Base-by-base conservation (phyloP, 2,113 vertebrate genomes). In the Chrysochloris asiatica region DNA sequence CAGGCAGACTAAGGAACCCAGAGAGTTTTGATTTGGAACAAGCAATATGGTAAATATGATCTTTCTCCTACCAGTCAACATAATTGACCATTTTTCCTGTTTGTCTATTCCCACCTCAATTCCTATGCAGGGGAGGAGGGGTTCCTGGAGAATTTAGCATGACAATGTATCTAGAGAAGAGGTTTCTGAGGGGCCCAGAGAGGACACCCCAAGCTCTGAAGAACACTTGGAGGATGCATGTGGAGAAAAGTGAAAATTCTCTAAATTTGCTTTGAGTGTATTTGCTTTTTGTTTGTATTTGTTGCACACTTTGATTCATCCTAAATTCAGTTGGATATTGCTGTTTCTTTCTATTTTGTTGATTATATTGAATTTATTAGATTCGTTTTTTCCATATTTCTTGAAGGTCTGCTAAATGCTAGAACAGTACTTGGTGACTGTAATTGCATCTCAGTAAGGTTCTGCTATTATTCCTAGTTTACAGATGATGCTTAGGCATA, bases 271-370 rank as follows among this genome's bases (percentile, higher is more conserved):
- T n/a, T 63, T 75, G 38, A 78, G 3, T 75, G 48, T 47, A 3
- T 41, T 90, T 84, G 59, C n/a, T 80, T n/a, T n/a, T n/a, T 77
- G 36, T 54, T 38, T 33, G 21, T 11, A 30, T 69, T 61, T 52
- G 76, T 78, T 63, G 69, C 41, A 59, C 19, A 71, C 67, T 85
- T 85, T 41, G 4, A 69, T 85, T 85, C 83, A 92, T 65, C 54
- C 41, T 93, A 88, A 89, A 85, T 85, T 21, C 41, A 84, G 8
- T 38, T n/a, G n/a, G n/a, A n/a, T n/a, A n/a, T n/a, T n/a, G n/a
- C n/a, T n/a, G n/a, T n/a, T n/a, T n/a, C n/a, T n/a, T n/a, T n/a
- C n/a, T n/a, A n/a, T n/a, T n/a, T n/a, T n/a, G 16, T 16, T 50
- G 16, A 50, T 50, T 8, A 50, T 16, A 50, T 8, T 50, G 48